A percentile compares a stretch with the other conserved stretches of the same genome.
phyloP scores from a whole-genome alignment of 2,113 vertebrate genomes.

The Gymnobelideus leadbeateri region DNA sequence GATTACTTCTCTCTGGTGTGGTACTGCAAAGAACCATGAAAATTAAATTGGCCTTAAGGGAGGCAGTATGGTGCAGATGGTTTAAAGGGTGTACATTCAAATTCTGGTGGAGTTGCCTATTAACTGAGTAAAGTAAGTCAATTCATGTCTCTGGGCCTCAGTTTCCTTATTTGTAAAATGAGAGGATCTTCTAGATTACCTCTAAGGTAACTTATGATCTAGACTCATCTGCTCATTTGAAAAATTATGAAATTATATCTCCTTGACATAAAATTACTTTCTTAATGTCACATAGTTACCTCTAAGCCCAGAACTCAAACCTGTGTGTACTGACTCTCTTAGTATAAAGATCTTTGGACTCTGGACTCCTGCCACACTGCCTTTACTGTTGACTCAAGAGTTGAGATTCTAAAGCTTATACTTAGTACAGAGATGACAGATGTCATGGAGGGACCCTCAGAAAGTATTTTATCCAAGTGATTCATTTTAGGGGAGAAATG shows the following conservation, averaged over 20 bases:
- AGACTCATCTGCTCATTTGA: not conserved
- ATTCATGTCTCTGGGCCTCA: not conserved
- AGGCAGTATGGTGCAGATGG: not conserved
- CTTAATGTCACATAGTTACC: no score
- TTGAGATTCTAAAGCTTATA: not conserved
- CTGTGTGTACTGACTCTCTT: not conserved
- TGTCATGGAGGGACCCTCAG: not conserved
- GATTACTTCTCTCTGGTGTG: not conserved
- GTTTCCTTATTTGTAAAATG: not conserved
- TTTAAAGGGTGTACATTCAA: not conserved
- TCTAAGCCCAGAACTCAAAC: not conserved
- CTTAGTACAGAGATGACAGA: not conserved
- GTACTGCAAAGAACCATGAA: not conserved
- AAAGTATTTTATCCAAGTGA: not conserved
- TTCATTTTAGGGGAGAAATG: not conserved
- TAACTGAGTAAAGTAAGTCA: not conserved
- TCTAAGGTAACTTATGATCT: not conserved
- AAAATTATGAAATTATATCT: not conserved
- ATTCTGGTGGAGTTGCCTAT: not conserved
- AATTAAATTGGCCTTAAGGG: not conserved
- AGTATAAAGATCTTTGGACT: not conserved
- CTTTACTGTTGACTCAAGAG: not conserved
- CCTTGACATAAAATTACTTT: not conserved
- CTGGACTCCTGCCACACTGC: not conserved
- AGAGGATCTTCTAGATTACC: not conserved